Percentiles rank a stretch among this genome's conserved stretches.
Evolutionary conservation across 2,888 invertebrate species (phyloP).

Genomic region (Elysia crispata): DNA sequence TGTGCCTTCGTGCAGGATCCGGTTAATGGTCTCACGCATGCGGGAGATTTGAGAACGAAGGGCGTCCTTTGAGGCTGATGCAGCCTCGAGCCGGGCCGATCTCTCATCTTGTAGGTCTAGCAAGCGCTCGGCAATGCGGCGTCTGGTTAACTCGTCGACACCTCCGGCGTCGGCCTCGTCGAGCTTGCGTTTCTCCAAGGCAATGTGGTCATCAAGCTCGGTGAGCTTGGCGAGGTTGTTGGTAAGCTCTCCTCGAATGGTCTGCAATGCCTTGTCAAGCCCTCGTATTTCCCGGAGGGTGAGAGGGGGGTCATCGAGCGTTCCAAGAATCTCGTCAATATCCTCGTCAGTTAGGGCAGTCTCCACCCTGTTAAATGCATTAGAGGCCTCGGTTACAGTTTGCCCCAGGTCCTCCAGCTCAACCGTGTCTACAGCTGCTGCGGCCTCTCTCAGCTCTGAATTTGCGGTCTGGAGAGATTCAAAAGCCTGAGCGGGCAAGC

Average conservation of each 20-base stretch:
- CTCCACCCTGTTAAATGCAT: no score
- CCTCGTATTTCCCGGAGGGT: slow-evolving; percentile 1
- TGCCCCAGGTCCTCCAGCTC: neutral
- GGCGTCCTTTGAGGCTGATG: neutral
- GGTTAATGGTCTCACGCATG: neutral
- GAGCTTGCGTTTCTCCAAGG: no score
- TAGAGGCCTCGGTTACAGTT: neutral
- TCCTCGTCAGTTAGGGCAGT: neutral
- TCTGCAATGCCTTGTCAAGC: neutral
- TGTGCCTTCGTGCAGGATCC: neutral
- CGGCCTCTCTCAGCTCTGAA: no score
- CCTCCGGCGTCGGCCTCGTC: neutral
- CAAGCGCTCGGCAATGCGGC: no score
- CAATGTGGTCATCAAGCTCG: no score
- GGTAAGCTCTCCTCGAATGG: neutral
- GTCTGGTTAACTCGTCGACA: no score
- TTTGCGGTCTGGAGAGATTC: no score
- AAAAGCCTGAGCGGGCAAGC: no score
- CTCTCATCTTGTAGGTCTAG: slow-evolving; percentile 1
- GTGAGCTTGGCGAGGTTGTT: no score
- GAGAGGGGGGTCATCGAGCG: neutral
- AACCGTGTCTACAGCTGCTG: neutral
- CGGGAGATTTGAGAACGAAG: neutral
- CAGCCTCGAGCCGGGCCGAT: slow-evolving; percentile 15
- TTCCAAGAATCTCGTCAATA: neutral